Conservation (phyloP, 2,888 invertebrate species). For the Leptinotarsa peninsularis region DNA sequence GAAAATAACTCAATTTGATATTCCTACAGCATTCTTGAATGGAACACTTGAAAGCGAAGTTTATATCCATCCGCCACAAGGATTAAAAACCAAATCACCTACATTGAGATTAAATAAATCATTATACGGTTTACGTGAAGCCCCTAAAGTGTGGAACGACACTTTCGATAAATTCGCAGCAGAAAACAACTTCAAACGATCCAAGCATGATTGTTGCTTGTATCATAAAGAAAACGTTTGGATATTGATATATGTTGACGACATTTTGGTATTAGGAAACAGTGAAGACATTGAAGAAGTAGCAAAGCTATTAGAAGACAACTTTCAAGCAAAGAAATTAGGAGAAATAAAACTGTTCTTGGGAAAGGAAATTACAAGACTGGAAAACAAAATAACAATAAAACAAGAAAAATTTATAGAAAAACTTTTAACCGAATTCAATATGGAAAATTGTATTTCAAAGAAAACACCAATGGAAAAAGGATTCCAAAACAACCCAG, state of each 20-base stretch:
- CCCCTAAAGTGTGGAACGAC: slow-evolving; percentile 38
- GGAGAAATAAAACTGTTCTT: slow-evolving; percentile 40
- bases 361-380: slow-evolving; percentile 36
- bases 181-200: slow-evolving; percentile 37
- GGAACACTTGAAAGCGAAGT: slow-evolving; percentile 38
- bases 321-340: slow-evolving; percentile 33
- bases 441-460: slow-evolving; percentile 28
- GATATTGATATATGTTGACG: slow-evolving; percentile 38
- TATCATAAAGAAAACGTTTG: slow-evolving; percentile 37
- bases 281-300: slow-evolving; percentile 23
- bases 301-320: slow-evolving; percentile 22
- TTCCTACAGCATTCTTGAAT: slow-evolving; percentile 45
- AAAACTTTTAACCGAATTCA: slow-evolving; percentile 37
- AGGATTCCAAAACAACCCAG: slow-evolving; percentile 39
- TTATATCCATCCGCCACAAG: slow-evolving; percentile 34
- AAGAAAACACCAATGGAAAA: slow-evolving; percentile 27
- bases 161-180: slow-evolving; percentile 36
- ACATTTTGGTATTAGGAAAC: slow-evolving; percentile 35
- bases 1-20: slow-evolving; percentile 42
- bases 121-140: slow-evolving; percentile 30
- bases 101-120: slow-evolving; percentile 24
- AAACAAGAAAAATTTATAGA: slow-evolving; percentile 37
- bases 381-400: slow-evolving; percentile 28
- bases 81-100: slow-evolving; percentile 12
- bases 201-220: slow-evolving; percentile 38